Evolutionary conservation across 2,797 vertebrate genomes (phyloP), one percentile per base, ranked within the genome.

Genomic region (Hydrolagus colliei): DNA sequence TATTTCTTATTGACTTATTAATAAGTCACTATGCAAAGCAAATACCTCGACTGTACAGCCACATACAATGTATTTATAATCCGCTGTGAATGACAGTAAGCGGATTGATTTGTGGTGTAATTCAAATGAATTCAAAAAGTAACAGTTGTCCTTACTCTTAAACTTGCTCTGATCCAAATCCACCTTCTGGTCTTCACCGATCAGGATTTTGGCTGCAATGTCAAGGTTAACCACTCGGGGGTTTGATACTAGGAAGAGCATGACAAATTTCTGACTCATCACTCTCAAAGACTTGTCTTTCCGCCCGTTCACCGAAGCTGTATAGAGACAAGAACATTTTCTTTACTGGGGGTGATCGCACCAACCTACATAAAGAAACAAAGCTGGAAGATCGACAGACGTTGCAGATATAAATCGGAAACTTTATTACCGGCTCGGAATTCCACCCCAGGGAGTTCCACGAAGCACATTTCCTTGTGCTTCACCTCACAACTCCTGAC

Each of bases 221-320:
- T 99, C 98, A 86, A 99, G 93, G 89, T 96, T 98, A 78, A 99
- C 96, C 88, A 96, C 94, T 9, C 95, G 95, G 85, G 97, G 96
- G 35, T 90, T 91, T 0, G 96, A 97, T 85, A 98, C 97, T 89
- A 99, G 93, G 90, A 99, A 98, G 71, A 99, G 92, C 98, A 98
- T 99, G 88, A 99, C 96, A 86, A 99, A 99, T 91, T 98, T 98
- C 92, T 99, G 97, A 91, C 97, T 99, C 97, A 99, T 98, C 88
- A 99, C 97, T 86, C 97, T 91, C 88, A 99, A 91, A 87, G 98
- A 98, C 87, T 98, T 99, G 91, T 98, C 97, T 90, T 99, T 99
- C 87, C 96, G 94, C 89, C 97, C 97, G 86, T 97, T 98, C 16
- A 96, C 95, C 22, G 97, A 97, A 0, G 95, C 97, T 96, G 91